phyloP scores from a whole-genome alignment of 2,888 invertebrate species.

The Drosophila testacea region DNA sequence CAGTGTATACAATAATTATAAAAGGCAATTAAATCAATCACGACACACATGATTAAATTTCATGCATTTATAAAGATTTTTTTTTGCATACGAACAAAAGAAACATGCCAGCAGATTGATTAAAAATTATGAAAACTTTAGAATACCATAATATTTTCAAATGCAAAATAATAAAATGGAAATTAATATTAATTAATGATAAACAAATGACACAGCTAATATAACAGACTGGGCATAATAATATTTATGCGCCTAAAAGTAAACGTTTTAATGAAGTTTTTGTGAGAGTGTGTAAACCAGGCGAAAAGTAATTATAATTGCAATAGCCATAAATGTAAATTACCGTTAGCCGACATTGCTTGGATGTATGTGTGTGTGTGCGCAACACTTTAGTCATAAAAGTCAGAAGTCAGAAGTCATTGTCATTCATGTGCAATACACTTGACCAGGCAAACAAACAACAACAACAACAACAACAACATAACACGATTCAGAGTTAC shows the following conservation, averaged over 20 bases:
- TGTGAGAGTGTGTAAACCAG: slow-evolving; percentile 24
- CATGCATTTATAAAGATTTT: slow-evolving; percentile 3
- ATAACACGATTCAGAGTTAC: slow-evolving; percentile 37
- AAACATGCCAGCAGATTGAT: background rate
- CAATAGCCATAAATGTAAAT: slow-evolving; percentile 72
- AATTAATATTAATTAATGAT: slow-evolving; percentile 48
- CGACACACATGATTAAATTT: slow-evolving; percentile 8
- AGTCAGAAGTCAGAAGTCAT: slow-evolving; percentile 35
- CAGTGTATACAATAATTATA: background rate
- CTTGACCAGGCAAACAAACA: slow-evolving; percentile 31
- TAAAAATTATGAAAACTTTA: slow-evolving; percentile 17
- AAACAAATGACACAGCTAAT: slow-evolving; percentile 30
- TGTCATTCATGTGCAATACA: slow-evolving; percentile 47
- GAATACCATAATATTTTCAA: slow-evolving; percentile 17
- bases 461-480: slow-evolving; percentile 6
- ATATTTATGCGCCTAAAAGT: slow-evolving; percentile 35
- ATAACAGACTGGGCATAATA: slow-evolving; percentile 19
- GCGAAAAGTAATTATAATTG: slow-evolving; percentile 68
- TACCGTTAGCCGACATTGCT: slow-evolving; percentile 37
- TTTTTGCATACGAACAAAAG: background rate
- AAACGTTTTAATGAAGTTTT: slow-evolving; percentile 15
- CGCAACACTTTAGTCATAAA: slow-evolving; percentile 10
- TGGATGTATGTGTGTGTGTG: background rate
- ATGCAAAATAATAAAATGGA: slow-evolving; percentile 4
- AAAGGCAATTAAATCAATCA: slow-evolving; percentile 33